phyloP scores from a whole-genome alignment of 2,888 invertebrate species.

The Nomada ruficornis region DNA sequence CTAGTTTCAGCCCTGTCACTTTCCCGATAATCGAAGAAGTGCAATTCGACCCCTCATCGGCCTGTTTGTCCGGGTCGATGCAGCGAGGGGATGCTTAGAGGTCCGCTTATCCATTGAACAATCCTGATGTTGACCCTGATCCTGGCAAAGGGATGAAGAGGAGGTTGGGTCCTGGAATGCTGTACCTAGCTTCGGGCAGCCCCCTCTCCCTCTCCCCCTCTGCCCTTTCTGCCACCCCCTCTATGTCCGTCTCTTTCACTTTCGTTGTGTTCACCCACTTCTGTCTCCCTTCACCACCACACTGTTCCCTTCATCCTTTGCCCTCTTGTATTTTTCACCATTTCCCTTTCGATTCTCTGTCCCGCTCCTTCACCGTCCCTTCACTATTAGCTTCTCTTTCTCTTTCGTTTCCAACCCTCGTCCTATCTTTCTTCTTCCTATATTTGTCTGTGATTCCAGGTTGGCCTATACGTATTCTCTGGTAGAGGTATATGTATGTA shows the following conservation, averaged over 20 bases:
- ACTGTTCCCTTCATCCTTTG: slow-evolving; percentile 1
- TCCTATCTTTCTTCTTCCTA: background rate
- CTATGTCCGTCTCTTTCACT: slow-evolving; percentile 35
- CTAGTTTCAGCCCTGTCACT: background rate
- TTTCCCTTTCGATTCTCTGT: slow-evolving; percentile 3
- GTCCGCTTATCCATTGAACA: slow-evolving; percentile 55
- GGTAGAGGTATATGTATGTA: slow-evolving; percentile 6
- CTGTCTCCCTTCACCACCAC: slow-evolving; percentile 17
- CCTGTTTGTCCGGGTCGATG: slow-evolving; percentile 33
- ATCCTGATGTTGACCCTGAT: slow-evolving; percentile 66
- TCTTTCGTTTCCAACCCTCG: slow-evolving; percentile 11
- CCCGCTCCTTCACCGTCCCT: slow-evolving; percentile 21
- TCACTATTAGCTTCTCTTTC: background rate
- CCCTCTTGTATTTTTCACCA: slow-evolving; percentile 14
- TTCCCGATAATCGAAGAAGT: slow-evolving; percentile 45
- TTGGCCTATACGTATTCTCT: slow-evolving; percentile 30
- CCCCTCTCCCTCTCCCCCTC: slow-evolving; percentile 13
- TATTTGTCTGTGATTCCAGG: background rate
- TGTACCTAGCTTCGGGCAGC: slow-evolving; percentile 67
- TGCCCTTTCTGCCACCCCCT: slow-evolving; percentile 8
- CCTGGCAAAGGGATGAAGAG: slow-evolving; percentile 72
- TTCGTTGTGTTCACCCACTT: slow-evolving; percentile 35
- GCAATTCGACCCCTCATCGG: slow-evolving; percentile 65
- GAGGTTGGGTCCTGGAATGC: slow-evolving; percentile 75
- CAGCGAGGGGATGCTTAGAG: slow-evolving; percentile 48